phyloP scores from a whole-genome alignment of 2,888 invertebrate species.

The Sepiola atlantica region DNA sequence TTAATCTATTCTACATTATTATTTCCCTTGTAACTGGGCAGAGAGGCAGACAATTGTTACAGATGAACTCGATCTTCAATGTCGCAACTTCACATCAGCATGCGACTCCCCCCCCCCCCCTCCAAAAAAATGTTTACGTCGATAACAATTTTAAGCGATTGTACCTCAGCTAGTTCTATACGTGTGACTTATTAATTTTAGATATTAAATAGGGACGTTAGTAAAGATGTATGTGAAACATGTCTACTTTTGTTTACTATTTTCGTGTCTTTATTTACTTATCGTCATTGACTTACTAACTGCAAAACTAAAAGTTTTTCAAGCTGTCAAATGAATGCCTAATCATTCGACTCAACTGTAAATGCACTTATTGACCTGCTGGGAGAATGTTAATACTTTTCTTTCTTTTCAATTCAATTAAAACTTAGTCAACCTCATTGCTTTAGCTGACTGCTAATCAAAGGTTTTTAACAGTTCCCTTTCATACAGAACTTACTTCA shows the following conservation, averaged over 20 bases:
- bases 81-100: too few species aligned
- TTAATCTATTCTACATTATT: too few species aligned
- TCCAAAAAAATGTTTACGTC: too few species aligned
- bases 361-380: not conserved
- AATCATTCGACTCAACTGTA: not conserved
- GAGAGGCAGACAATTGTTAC: too few species aligned
- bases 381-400: not conserved
- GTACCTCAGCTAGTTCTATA: too few species aligned
- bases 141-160: too few species aligned
- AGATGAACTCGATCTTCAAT: too few species aligned
- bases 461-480: slow-evolving; percentile 32
- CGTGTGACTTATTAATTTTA: too few species aligned
- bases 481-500: slow-evolving; percentile 22
- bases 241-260: not conserved
- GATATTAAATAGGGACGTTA: too few species aligned
- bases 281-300: not conserved
- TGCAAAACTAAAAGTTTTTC: not conserved
- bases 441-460: not conserved
- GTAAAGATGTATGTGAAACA: not conserved
- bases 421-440: not conserved
- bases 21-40: too few species aligned
- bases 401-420: not conserved
- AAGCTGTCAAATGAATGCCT: not conserved
- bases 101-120: too few species aligned
- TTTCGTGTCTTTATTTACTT: not conserved